Percentiles rank a stretch among this genome's conserved stretches.
Conservation (phyloP, 2,113 vertebrate genomes). For the Haemorhous mexicanus region DNA sequence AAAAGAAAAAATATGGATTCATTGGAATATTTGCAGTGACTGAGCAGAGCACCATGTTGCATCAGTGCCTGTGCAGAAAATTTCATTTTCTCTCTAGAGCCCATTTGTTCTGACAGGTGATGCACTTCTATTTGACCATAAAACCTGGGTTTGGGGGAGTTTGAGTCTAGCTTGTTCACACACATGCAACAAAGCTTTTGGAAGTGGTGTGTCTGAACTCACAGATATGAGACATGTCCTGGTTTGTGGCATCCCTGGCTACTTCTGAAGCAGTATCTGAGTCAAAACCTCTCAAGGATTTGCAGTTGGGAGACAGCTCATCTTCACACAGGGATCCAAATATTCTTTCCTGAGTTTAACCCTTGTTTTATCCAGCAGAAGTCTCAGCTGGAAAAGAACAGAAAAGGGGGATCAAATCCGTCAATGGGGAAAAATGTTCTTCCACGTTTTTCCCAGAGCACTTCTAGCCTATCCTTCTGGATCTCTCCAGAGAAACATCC, state of each 20-base stretch:
- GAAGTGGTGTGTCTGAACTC: background rate
- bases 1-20: background rate
- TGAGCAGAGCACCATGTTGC: background rate
- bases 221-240: rapidly evolving
- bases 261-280: background rate
- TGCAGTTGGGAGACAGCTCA: background rate
- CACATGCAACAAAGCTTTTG: background rate
- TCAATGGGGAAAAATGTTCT: background rate
- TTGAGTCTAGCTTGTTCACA: background rate
- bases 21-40: background rate
- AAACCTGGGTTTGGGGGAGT: rapidly evolving
- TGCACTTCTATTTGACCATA: background rate
- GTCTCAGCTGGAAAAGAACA: background rate
- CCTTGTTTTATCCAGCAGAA: background rate
- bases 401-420: background rate
- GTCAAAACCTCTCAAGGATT: background rate
- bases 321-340: rapidly evolving
- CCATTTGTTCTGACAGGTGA: background rate
- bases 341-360: background rate
- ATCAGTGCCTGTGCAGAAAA: background rate
- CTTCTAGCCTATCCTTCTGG: background rate
- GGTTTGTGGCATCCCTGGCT: background rate
- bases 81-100: background rate
- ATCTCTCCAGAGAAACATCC: background rate
- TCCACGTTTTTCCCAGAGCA: background rate